A percentile compares a stretch with the other conserved stretches of the same genome.
phyloP scores from a whole-genome alignment of 2,797 vertebrate species.

The Cyclopterus lumpus region DNA sequence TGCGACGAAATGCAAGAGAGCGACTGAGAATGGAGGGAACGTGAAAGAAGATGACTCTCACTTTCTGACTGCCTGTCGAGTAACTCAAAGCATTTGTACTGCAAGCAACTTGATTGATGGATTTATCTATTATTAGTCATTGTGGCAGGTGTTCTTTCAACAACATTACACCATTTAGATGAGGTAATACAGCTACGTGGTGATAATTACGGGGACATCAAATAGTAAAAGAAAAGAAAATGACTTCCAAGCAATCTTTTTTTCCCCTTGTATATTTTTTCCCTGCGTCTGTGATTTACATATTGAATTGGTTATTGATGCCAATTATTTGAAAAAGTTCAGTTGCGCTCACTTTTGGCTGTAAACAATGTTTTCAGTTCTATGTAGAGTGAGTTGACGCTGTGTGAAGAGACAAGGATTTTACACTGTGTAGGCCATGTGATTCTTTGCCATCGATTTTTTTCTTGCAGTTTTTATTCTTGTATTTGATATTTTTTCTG shows the following conservation, averaged over 20 bases:
- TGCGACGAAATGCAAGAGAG: constrained; percentile 33
- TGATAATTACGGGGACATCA: constrained; percentile 8
- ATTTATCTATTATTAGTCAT: constrained; percentile 20
- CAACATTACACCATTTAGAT: constrained; percentile 17
- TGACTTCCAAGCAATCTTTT: neutral
- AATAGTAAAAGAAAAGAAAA: neutral
- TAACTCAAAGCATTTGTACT: constrained; percentile 6
- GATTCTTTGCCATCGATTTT: neutral
- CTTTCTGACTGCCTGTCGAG: constrained; percentile 19
- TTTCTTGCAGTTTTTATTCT: neutral
- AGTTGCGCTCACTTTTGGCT: neutral
- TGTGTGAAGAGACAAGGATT: neutral
- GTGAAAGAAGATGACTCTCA: constrained; percentile 21
- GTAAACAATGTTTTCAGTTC: neutral
- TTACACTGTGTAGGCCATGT: neutral
- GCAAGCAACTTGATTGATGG: constrained; percentile 10
- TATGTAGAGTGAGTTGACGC: neutral
- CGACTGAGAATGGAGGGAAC: neutral
- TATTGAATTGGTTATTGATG: neutral
- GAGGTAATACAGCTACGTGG: neutral
- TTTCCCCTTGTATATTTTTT: neutral
- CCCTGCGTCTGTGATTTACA: neutral
- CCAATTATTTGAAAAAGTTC: neutral
- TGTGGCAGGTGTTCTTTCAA: constrained; percentile 4
- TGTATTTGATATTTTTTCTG: neutral